A percentile compares a stretch with the other conserved stretches of the same genome.
phyloP scores from a whole-genome alignment of 2,888 invertebrate species.

The Callyntrura sp. region DNA sequence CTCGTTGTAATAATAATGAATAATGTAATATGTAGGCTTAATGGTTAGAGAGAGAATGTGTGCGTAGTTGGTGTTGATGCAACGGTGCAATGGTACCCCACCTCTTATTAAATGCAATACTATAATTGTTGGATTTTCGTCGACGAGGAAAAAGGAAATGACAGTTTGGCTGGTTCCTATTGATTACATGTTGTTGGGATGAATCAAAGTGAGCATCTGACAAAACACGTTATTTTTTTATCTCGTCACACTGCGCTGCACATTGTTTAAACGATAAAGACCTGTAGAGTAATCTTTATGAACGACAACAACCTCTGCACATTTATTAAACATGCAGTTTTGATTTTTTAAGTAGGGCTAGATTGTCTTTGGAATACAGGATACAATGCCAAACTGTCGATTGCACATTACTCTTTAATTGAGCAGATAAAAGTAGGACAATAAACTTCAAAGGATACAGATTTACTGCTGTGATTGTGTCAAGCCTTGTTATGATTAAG shows the following conservation, averaged over 20 bases:
- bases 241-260: not conserved
- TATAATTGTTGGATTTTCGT: constrained; percentile 7
- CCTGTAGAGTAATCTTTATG: constrained; percentile 3
- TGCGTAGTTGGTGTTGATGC: not conserved
- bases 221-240: constrained; percentile 39
- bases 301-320: not conserved
- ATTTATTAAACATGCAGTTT: constrained; percentile 57
- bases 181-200: constrained; percentile 52
- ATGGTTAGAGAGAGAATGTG: constrained; percentile 24
- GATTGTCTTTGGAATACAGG: constrained; percentile 71
- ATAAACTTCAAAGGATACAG: constrained; percentile 46
- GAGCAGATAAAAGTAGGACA: constrained; percentile 67
- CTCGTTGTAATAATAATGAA: not conserved
- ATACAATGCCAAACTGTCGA: constrained; percentile 76
- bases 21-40: constrained; percentile 24
- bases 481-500: constrained; percentile 64
- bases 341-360: constrained; percentile 60
- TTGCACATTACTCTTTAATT: constrained; percentile 51
- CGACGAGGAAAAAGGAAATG: constrained; percentile 73
- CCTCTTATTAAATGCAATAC: constrained; percentile 50
- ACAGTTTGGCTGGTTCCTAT: constrained; percentile 65
- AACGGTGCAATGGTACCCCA: constrained; percentile 56
- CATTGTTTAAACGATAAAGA: constrained; percentile 58
- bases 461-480: constrained; percentile 63
- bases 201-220: constrained; percentile 38